These are phyloP conservation scores for Eutrigla gurnardus DNA, from an alignment of 2,797 vertebrate species.

Conservation along the genomic window DNA sequence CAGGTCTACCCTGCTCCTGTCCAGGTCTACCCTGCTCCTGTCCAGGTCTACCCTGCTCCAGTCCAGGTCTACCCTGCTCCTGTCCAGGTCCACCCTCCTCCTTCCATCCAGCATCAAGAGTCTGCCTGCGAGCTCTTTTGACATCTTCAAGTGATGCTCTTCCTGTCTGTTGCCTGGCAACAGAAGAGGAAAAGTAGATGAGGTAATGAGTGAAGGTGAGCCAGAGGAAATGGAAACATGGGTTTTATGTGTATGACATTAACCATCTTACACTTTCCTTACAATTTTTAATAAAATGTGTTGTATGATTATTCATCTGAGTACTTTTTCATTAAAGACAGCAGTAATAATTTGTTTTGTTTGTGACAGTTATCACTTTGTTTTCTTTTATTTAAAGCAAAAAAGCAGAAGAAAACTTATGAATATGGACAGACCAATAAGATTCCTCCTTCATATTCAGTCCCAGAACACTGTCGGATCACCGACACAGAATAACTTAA, in stretches of 20 bases:
- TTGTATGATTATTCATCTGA: too few relatives aligned
- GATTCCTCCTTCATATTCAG: background rate
- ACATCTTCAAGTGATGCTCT: slow-evolving; percentile 75
- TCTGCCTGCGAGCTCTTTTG: slow-evolving; percentile 74
- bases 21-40: too few relatives aligned
- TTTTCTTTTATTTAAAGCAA: background rate
- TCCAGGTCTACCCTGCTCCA: too few relatives aligned
- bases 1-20: too few relatives aligned
- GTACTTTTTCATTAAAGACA: background rate
- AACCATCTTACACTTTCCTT: too few relatives aligned
- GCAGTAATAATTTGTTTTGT: background rate
- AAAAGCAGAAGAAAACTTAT: background rate
- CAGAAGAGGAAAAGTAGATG: slow-evolving; percentile 71
- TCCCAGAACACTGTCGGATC: background rate
- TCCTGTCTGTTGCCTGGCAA: slow-evolving; percentile 81
- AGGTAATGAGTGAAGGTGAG: slow-evolving; percentile 78
- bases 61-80: too few relatives aligned
- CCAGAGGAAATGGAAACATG: slow-evolving; percentile 37
- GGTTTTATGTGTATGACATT: too few relatives aligned
- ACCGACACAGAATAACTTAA: too few relatives aligned
- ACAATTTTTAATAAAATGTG: too few relatives aligned
- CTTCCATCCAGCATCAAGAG: slow-evolving; percentile 45
- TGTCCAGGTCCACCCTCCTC: background rate
- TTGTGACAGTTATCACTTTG: background rate
- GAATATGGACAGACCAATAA: background rate